Base-by-base conservation (phyloP, 2,888 invertebrate genomes). In the Cecidostiba fungosa region DNA sequence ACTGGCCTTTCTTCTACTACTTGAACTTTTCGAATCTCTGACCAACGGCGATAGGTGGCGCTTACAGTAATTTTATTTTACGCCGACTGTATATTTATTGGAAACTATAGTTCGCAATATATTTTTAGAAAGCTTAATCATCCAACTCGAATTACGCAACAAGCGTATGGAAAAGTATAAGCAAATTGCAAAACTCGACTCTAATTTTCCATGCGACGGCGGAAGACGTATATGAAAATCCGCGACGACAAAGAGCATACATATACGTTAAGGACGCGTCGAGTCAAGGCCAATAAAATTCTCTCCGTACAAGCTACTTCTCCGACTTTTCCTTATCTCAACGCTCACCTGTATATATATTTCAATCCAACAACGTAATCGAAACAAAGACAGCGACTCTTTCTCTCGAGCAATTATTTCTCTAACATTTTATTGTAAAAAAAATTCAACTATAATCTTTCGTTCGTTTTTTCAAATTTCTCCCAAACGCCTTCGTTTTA, bases 141-240 rank as follows among this genome's bases (percentile, higher is more conserved):
- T 32, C 32, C 32, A 32, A 32, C 3, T 32, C 32, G 32, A 32
- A 3, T 32, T 32, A 32, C 32, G 32, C 32, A 32, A 32, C 3
- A 32, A 32, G 32, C 32, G 3, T 3, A n/a, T 1, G 47, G n/a
- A 77, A 81, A 66, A 77, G 82, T 84, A n/a, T n/a, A 54, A 86
- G 86, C 26, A 19, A 12, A 72, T 29, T 62, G 62, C 29, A 69
- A 47, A 90, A 91, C 32, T 32, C 91, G 91, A 91, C 92, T 92
- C 92, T 92, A 92, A 93, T 93, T 93, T 93, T 93, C 92, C 93
- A 89, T 92, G 89, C 90, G 93, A 91, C 92, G 92, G 92, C 16
- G 29, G 69, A 91, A 91, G 92, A 92, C 93, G 91, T 92, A 92
- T 92, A 93, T 92, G 92, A 93, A 93, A 93, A 92, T 92, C 92